Percentiles rank a stretch among this genome's conserved stretches.
These are phyloP conservation scores for Eucidaris tribuloides DNA, from an alignment of 35 echinoderm and acorn worm species.

Conservation along the genomic window DNA sequence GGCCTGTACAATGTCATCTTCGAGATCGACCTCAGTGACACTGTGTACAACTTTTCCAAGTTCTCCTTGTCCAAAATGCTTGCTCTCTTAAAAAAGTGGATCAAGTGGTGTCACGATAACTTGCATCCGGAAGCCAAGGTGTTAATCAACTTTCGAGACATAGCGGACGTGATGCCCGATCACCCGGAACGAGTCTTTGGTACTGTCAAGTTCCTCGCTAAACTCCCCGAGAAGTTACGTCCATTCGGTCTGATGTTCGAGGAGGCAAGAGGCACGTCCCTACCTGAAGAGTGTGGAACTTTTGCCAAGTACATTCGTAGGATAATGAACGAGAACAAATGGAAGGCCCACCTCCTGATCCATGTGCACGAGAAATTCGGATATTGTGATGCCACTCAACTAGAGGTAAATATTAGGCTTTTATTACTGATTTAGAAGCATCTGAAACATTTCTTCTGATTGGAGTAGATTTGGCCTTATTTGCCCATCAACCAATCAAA, in stretches of 20 bases:
- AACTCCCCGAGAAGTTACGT: not conserved
- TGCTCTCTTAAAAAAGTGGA: constrained; percentile 17
- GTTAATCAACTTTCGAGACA: constrained; percentile 46
- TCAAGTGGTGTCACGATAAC: constrained; percentile 36
- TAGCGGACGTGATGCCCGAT: constrained; percentile 38
- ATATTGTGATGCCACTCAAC: constrained; percentile 10
- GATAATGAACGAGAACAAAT: not conserved
- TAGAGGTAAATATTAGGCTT: constrained; percentile 21
- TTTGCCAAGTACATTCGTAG: not conserved
- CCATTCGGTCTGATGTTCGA: constrained; percentile 52
- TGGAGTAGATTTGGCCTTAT: no score
- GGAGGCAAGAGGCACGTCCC: constrained; percentile 15
- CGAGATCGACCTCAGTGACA: constrained; percentile 49
- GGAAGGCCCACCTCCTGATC: constrained; percentile 3
- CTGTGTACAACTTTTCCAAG: constrained; percentile 46
- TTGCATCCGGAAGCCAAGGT: constrained; percentile 15
- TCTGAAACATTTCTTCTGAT: no score
- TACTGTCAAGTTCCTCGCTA: constrained; percentile 27
- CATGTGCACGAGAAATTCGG: no score
- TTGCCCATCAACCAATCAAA: no score
- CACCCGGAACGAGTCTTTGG: constrained; percentile 40
- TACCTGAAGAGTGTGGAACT: constrained; percentile 26
- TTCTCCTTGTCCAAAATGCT: constrained; percentile 29
- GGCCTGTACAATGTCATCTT: constrained; percentile 54
- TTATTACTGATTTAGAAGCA: no score